phyloP scores from a whole-genome alignment of 1,140 invertebrate genomes.

The Drosophila murphyi region DNA sequence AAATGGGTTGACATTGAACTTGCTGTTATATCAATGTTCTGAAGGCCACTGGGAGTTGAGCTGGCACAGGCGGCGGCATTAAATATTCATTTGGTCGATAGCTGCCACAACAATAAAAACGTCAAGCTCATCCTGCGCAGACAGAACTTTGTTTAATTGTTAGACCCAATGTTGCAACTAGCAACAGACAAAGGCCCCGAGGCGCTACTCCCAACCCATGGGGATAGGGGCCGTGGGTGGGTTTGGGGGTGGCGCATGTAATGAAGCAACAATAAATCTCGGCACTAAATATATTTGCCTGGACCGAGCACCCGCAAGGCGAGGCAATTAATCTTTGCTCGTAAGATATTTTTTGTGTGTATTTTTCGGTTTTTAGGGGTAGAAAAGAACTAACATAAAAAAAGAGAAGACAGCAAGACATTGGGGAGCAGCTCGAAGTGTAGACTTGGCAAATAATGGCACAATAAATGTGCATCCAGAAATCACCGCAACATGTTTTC shows the following conservation, averaged over 20 bases:
- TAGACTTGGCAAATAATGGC: constrained; percentile 52
- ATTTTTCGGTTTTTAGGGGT: not conserved
- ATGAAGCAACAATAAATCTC: constrained; percentile 79
- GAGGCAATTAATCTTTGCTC: constrained; percentile 71
- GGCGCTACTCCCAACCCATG: not conserved
- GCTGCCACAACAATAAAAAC: constrained; percentile 72
- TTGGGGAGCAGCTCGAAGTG: constrained; percentile 32
- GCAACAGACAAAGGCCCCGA: constrained; percentile 14
- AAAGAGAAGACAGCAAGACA: constrained; percentile 47
- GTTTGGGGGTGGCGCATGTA: constrained; percentile 32
- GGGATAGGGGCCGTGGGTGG: not conserved
- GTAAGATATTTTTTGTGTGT: constrained; percentile 27
- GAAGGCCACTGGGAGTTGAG: constrained; percentile 50
- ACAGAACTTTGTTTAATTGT: constrained; percentile 71
- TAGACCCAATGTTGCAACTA: constrained; percentile 50
- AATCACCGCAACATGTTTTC: constrained; percentile 51
- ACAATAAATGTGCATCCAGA: constrained; percentile 75
- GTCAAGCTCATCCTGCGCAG: constrained; percentile 35
- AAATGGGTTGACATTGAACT: constrained; percentile 71
- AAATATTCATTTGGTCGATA: constrained; percentile 72
- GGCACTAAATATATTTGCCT: constrained; percentile 79
- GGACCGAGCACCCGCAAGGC: constrained; percentile 38
- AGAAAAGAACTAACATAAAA: not conserved
- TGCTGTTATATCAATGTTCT: constrained; percentile 57
- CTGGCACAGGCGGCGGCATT: constrained; percentile 48